Base-by-base conservation (phyloP, 1,140 invertebrate species). In the Pseudomyrmex concolor region DNA sequence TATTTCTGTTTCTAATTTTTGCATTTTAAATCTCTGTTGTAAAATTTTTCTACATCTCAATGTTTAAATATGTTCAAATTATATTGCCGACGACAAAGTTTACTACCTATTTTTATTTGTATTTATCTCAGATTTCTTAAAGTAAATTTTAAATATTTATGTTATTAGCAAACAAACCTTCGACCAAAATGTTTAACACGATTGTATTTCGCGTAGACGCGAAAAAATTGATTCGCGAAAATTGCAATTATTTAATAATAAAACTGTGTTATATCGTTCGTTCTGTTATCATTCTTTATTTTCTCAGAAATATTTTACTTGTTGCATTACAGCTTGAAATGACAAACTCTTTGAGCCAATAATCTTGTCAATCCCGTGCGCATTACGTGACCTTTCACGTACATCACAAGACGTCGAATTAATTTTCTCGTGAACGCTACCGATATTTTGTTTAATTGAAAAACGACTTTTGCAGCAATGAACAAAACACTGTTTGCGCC, bases 311-410 rank as follows among this genome's bases (percentile, higher is more conserved):
- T 71, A 71, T 80, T 80, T 80, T 43, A 80, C 54, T 80, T 80
- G 76, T 80, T 80, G 76, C 76, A 80, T 80, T 80, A 80, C 43
- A 45, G 43, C 76, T 71, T 80, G 76, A 80, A 80, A 80, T 60
- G 76, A 45, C 76, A 66, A 80, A 22, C 66, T 51, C 54, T 19
- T 59, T 55, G 43, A 80, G 76, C 76, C 66, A 80, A 80, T 80
- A 80, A 80, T 80, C 76, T 71, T 55, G 71, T 80, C 76, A 80
- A 80, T 80, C 76, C 66, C 12, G 12, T 51, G 34, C 34, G 34
- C 64, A 54, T 70, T 78, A 78, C 64, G 63, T 80, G 66, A 80
- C 54, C 76, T 80, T 80, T 80, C 76, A 80, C 55, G 76, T 66
- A 80, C 76, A 80, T 80, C 54, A 34, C 34, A n/a, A n/a, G 76